Conservation (phyloP, 2,797 vertebrate species). For the Delichon dasypus region DNA sequence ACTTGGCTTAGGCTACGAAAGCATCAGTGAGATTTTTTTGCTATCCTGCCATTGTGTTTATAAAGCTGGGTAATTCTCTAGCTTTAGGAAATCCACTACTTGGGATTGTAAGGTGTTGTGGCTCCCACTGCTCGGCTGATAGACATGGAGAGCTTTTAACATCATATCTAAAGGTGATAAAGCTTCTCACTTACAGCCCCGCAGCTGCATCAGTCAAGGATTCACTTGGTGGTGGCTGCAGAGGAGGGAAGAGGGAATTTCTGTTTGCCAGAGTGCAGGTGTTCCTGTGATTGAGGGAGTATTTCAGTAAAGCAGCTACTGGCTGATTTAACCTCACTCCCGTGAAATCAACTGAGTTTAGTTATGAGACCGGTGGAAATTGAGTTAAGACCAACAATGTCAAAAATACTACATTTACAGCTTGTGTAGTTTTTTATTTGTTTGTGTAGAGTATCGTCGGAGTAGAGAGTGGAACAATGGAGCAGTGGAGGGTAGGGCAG, state of each 20-base stretch:
- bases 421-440: neutral
- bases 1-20: conserved; percentile 10
- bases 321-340: neutral
- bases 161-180: neutral
- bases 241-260: neutral
- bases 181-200: neutral
- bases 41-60: neutral
- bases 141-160: neutral
- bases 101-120: neutral
- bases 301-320: neutral
- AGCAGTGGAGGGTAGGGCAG: neutral
- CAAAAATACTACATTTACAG: neutral
- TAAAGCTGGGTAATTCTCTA: neutral
- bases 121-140: neutral
- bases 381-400: neutral
- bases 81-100: neutral
- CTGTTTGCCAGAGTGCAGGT: neutral
- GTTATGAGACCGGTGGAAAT: neutral
- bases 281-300: neutral
- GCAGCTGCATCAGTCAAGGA: neutral
- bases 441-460: neutral
- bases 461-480: neutral
- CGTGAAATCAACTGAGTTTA: neutral
- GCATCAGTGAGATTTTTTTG: neutral
- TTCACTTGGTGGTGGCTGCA: neutral